These are phyloP conservation scores for Brienomyrus longianalis DNA, from an alignment of 2,113 vertebrate species.

Conservation along the genomic window DNA sequence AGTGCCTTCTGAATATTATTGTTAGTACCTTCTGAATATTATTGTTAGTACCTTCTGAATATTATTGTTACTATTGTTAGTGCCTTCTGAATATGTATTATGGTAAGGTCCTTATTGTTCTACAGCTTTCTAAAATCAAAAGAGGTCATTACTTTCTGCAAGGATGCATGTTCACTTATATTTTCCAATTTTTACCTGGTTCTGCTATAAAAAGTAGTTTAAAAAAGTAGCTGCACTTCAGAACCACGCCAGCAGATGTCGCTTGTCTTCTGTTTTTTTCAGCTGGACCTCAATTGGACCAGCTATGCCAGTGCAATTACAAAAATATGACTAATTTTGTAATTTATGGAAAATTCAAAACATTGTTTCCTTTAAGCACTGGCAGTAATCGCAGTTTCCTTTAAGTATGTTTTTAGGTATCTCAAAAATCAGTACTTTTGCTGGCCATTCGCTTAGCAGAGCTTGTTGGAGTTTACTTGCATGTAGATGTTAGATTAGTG, in stretches of 20 bases:
- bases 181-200: not conserved
- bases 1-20: too few species aligned
- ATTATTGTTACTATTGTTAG: too few species aligned
- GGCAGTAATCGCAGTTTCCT: not conserved
- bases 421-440: not conserved
- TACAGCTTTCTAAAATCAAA: not conserved
- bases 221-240: not conserved
- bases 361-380: not conserved
- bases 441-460: not conserved
- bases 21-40: too few species aligned
- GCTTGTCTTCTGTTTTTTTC: constrained; percentile 28
- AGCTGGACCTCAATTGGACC: not conserved
- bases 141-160: not conserved
- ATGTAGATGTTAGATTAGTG: not conserved
- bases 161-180: not conserved
- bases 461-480: not conserved
- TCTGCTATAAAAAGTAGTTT: not conserved
- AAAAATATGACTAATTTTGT: not conserved
- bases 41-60: too few species aligned
- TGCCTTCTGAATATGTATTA: too few species aligned
- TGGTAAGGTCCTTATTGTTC: not conserved
- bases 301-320: not conserved
- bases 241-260: constrained; percentile 46
- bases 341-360: constrained; percentile 4
- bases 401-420: not conserved